These are phyloP conservation scores for Linyphia triangularis DNA, from an alignment of 2,888 invertebrate genomes.

Conservation along the genomic window DNA sequence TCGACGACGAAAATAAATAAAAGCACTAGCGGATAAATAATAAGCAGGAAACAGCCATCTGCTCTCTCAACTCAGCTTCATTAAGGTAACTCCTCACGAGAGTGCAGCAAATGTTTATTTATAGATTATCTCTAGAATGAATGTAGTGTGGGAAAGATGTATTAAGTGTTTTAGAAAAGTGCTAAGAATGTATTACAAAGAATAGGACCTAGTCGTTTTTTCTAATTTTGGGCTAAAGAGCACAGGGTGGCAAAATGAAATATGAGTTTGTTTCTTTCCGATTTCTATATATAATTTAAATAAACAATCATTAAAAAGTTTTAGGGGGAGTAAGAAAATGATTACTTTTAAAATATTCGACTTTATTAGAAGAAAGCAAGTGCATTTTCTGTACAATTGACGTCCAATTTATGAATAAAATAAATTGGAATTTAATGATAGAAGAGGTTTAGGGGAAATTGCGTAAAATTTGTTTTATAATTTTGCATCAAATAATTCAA, in stretches of 20 bases:
- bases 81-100: conserved; percentile 37
- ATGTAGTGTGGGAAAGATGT: conserved; percentile 59
- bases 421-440: no score
- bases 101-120: conserved; percentile 50
- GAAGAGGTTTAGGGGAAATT: no score
- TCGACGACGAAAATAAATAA: conserved; percentile 50
- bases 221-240: background rate
- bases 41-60: conserved; percentile 67
- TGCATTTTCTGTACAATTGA: no score
- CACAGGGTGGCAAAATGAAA: background rate
- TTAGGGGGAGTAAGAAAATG: no score
- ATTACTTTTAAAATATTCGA: no score
- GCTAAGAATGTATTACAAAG: conserved; percentile 50
- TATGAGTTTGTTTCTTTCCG: background rate
- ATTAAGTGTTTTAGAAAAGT: conserved; percentile 42
- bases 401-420: no score
- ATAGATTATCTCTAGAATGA: conserved; percentile 63
- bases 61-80: conserved; percentile 56
- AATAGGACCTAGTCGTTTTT: background rate
- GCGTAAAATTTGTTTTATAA: no score
- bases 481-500: no score
- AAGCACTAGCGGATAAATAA: conserved; percentile 53
- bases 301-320: no score
- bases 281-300: background rate
- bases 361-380: no score